Evolutionary conservation across 2,113 vertebrate genomes (phyloP), one percentile per base, ranked within the genome.

Genomic region (Gnathonemus echidnorhynchus): DNA sequence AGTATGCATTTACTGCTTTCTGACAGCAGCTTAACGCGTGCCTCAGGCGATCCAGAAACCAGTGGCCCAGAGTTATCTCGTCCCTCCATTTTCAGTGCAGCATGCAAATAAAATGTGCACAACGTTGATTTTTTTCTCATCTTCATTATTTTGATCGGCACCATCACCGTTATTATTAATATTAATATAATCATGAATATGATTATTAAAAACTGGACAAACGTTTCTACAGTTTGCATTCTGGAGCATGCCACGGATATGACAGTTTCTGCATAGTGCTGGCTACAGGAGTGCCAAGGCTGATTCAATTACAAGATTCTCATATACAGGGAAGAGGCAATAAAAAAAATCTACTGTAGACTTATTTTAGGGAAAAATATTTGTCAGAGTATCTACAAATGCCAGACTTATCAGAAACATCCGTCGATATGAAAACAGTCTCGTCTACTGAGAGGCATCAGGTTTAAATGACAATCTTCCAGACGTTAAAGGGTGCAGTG

Each of bases 171-270:
- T 77, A 87, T 90, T 39, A 39, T 91, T 11, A 49, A 88, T 66
- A 90, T 89, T 46, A 89, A 74, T 62, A 39, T 89, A 70, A 89
- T 88, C 89, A 92, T 48, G 74, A 90, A 92, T 88, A 89, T n/a
- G 53, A 92, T 92, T 91, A 90, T 92, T 90, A 90, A 90, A 92
- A 94, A 93, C 92, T 94, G 91, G 93, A 94, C 93, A 94, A 92
- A 95, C 94, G 94, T 93, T 91, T 95, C 94, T 96, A 96, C 94
- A 95, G 92, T 95, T 93, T 95, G 95, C 95, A 96, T 96, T 95
- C 96, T 94, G 95, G 95, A 96, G 95, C 96, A 96, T 96, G 96
- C 96, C 95, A 95, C 94, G 94, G 91, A 95, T 93, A 93, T 91
- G 88, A 94, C 88, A 90, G 93, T 95, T 88, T 95, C 95, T 96